Percentiles rank a stretch among this genome's conserved stretches.
Conservation (phyloP, 2,797 vertebrate genomes). For the Pseudochaenichthys georgianus region DNA sequence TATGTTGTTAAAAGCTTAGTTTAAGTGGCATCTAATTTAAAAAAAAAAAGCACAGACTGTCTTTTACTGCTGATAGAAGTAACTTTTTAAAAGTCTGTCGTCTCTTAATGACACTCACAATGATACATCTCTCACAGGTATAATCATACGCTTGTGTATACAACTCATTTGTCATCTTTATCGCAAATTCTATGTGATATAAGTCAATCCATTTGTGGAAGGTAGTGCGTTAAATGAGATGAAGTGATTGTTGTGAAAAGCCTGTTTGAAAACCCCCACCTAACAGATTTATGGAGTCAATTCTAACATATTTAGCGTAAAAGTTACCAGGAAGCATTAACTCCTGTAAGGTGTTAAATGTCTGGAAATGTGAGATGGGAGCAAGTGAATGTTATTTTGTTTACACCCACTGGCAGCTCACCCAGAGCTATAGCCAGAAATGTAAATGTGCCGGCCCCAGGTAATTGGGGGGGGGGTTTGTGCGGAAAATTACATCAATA, state of each 20-base stretch:
- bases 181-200: slow-evolving; percentile 22
- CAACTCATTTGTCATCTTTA: slow-evolving; percentile 34
- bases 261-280: slow-evolving; percentile 26
- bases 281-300: slow-evolving; percentile 24
- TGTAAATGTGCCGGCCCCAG: slow-evolving; percentile 72
- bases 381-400: slow-evolving; percentile 60
- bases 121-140: slow-evolving; percentile 27
- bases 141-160: slow-evolving; percentile 2
- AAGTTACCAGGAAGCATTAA: slow-evolving; percentile 53
- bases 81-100: slow-evolving; percentile 35
- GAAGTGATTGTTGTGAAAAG: slow-evolving; percentile 38
- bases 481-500: too few species aligned
- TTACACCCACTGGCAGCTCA: slow-evolving; percentile 64
- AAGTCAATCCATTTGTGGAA: slow-evolving; percentile 26
- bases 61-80: slow-evolving; percentile 25
- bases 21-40: neutral
- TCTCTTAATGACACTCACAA: slow-evolving; percentile 10
- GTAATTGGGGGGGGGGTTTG: slow-evolving; percentile 15
- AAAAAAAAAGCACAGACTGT: slow-evolving; percentile 14
- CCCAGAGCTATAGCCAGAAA: slow-evolving; percentile 58
- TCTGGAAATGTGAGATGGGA: slow-evolving; percentile 50
- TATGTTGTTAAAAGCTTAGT: slow-evolving; percentile 27
- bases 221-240: slow-evolving; percentile 36
- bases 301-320: slow-evolving; percentile 48
- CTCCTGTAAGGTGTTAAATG: slow-evolving; percentile 58